phyloP scores from a whole-genome alignment of 1,140 invertebrate genomes.

The Propsilocerus akamusi region DNA sequence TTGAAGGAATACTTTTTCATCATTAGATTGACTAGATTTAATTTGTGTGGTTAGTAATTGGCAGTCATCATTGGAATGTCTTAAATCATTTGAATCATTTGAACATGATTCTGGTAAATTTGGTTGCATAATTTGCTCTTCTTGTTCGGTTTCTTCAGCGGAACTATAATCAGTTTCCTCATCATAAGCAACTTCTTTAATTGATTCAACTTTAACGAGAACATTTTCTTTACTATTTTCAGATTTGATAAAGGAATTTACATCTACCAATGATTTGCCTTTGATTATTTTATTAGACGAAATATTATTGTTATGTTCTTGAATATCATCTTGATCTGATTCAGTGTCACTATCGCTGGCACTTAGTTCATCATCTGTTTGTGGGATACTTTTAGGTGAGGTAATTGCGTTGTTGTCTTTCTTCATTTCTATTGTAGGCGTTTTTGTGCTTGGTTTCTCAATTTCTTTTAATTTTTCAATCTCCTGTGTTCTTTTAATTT shows the following conservation, averaged over 20 bases:
- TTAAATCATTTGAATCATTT: neutral
- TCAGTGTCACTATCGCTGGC: neutral
- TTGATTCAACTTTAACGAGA: neutral
- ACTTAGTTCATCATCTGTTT: neutral
- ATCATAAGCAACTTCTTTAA: neutral
- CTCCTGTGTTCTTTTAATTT: neutral
- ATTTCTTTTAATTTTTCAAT: neutral
- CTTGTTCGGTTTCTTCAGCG: neutral
- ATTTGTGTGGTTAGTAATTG: neutral
- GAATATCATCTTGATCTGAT: neutral
- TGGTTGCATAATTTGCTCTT: neutral
- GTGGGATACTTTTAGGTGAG: neutral
- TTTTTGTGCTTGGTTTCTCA: neutral
- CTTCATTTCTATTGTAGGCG: neutral
- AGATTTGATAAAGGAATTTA: neutral
- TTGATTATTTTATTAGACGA: neutral
- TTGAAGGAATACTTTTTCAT: neutral
- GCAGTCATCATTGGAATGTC: neutral
- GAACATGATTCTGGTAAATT: neutral
- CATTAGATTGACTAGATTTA: neutral
- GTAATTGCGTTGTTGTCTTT: neutral
- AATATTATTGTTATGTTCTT: neutral
- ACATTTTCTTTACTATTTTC: neutral
- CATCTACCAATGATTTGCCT: constrained; percentile 1
- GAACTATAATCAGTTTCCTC: neutral